Conservation (phyloP, 92 coral and sea anemone species). For the Palythoa caribaeorum region DNA sequence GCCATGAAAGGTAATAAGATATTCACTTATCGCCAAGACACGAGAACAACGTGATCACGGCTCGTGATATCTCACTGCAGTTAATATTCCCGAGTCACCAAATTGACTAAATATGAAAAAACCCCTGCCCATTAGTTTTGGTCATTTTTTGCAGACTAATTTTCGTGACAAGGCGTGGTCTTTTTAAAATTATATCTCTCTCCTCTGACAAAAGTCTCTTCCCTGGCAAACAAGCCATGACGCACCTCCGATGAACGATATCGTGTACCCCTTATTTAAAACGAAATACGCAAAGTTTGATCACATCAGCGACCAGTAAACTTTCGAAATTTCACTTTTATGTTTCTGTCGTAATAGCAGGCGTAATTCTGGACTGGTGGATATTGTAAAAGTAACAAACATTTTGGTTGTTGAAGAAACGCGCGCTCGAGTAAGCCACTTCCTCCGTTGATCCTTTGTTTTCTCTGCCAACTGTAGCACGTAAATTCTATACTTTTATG, state of each 20-base stretch:
- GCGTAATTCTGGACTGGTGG: neutral
- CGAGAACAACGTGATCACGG: neutral
- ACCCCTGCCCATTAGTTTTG: neutral
- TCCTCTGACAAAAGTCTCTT: neutral
- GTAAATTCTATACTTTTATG: neutral
- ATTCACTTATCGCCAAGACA: too few relatives aligned
- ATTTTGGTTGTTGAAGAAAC: conserved; percentile 25
- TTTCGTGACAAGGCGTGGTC: conserved; percentile 30
- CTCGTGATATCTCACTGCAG: neutral
- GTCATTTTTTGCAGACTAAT: neutral
- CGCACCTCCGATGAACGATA: neutral
- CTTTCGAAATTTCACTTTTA: conserved; percentile 15
- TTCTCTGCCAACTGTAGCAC: neutral
- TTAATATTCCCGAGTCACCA: neutral
- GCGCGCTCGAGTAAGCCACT: conserved; percentile 5
- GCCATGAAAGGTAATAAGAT: too few relatives aligned
- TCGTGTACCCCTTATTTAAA: neutral
- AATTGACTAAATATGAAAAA: neutral
- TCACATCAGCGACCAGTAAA: conserved; percentile 30
- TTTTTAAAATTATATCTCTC: neutral
- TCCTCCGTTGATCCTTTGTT: neutral
- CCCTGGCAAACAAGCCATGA: neutral
- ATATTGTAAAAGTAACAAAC: neutral
- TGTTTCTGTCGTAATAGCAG: neutral
- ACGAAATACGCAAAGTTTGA: neutral